Evolutionary conservation across 35 echinoderm and acorn worm species (phyloP).

Genomic region (Apostichopus japonicus): DNA sequence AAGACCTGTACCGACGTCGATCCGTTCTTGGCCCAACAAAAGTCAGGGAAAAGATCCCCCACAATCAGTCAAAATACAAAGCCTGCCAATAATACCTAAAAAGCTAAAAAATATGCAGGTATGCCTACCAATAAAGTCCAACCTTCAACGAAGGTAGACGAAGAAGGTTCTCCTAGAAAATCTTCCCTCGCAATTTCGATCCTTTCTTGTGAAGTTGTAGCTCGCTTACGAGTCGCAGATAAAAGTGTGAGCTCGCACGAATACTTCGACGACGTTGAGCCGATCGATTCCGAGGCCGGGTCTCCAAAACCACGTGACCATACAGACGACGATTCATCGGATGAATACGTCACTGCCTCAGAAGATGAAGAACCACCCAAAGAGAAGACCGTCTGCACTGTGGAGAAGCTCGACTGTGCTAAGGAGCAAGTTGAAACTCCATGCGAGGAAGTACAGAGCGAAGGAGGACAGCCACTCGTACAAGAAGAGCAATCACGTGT

Average conservation of each 20-base stretch:
- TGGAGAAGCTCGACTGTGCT: neutral
- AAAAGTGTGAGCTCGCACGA: neutral
- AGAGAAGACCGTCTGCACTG: neutral
- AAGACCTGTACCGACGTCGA: neutral
- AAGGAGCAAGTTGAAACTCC: neutral
- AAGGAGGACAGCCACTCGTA: neutral
- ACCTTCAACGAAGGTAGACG: too few relatives aligned
- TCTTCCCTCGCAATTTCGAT: neutral
- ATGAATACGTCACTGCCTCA: neutral
- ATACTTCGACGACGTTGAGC: neutral
- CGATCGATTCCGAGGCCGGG: neutral
- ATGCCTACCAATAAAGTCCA: neutral
- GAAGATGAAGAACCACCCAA: neutral
- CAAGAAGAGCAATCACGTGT: too few relatives aligned
- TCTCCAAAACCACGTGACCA: neutral
- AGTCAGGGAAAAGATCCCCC: neutral
- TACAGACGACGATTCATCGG: neutral
- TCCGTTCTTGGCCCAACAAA: too few relatives aligned
- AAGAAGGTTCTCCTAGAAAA: neutral
- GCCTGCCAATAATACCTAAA: neutral
- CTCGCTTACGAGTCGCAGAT: neutral
- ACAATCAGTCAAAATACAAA: neutral
- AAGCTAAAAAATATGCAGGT: neutral
- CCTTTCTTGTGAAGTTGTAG: neutral
- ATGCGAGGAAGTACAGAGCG: neutral